Evolutionary conservation across 64 coral and sea anemone species (phyloP), one percentile per base, ranked within the genome.

Genomic region (Astreopora myriophthalma): DNA sequence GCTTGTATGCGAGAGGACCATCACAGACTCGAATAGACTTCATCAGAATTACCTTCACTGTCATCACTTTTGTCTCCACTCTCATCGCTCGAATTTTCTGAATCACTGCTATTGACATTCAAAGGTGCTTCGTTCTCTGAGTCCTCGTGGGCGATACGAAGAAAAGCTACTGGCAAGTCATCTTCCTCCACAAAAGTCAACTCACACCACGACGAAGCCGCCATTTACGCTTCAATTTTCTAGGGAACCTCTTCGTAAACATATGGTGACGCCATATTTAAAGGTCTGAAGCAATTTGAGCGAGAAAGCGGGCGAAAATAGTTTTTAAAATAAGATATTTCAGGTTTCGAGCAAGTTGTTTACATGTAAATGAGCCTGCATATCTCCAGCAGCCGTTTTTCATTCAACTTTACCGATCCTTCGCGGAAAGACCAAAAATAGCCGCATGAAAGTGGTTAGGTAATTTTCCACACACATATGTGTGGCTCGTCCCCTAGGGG

Each of bases 141-240:
- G 38, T 85, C 60, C 80, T 40, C 22, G 33, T 85, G 61, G 64
- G 64, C 60, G 32, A 85, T 26, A 67, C 32, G 60, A 39, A 68
- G 58, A 36, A 68, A 85, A 3, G 58, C 64, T 44, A 64, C n/a
- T 7, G 60, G 49, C 7, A 85, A 8, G 7, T 85, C 80, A 6
- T 85, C 80, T 67, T 85, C 80, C 30, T 85, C 33, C 9, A 85
- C 80, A 85, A 85, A 85, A 63, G 57, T 85, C 64, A 85, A 85
- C 16, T 23, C 80, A 85, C 58, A 8, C 17, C 11, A 13, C 37
- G 25, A 32, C 40, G 61, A 16, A 40, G 32, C 64, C 34, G 60
- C 80, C 80, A 85, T 68, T 85, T 76, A n/a, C 73, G 1, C 42
- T 23, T 76, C 25, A 76, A 25, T 76, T 76, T 3, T 8, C 58